Base-by-base conservation (phyloP, 2,888 invertebrate genomes). In the Phengaris arion region DNA sequence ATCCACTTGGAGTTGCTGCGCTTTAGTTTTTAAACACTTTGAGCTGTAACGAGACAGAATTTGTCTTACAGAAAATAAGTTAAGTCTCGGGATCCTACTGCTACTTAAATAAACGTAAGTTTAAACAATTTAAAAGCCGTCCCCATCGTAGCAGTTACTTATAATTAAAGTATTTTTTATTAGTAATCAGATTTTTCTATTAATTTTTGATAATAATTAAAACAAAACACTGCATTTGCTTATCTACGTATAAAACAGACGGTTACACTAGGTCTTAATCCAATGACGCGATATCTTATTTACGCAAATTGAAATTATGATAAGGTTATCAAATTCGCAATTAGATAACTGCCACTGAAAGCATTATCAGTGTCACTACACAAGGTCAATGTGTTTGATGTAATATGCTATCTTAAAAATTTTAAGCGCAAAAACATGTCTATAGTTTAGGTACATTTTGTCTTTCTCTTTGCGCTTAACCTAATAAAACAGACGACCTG, bases 221-320 rank as follows among this genome's bases (percentile, higher is more conserved):
- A 22, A 22, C 22, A 15, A 64, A 64, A 35, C 10, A 64, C 35
- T 22, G 59, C 35, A 10, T 35, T 10, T 10, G 22, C 12, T 64
- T 64, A 64, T 35, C 64, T 35, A 10, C 10, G 35, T 64, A 6
- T 2, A 12, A 64, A 64, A 64, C 64, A 64, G 64, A 64, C 12
- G 35, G 64, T 64, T 64, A 64, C 35, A 64, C 35, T 35, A 45
- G 64, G 64, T 35, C 64, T 35, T 45, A 64, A 64, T 64, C 70
- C 22, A 51, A 51, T 70, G 70, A 51, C 51, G 70, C 51, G 51
- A 15, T 48, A 15, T 51, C 51, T 70, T 51, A 70, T 51, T 51
- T 70, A 22, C 70, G 70, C 70, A 70, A 70, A 70, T 70, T 70
- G 51, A 70, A 70, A 70, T 70, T 22, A 22, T 10, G 70, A 70